These are phyloP conservation scores for Scaptomyza montana DNA, from an alignment of 1,140 invertebrate species.

Conservation along the genomic window DNA sequence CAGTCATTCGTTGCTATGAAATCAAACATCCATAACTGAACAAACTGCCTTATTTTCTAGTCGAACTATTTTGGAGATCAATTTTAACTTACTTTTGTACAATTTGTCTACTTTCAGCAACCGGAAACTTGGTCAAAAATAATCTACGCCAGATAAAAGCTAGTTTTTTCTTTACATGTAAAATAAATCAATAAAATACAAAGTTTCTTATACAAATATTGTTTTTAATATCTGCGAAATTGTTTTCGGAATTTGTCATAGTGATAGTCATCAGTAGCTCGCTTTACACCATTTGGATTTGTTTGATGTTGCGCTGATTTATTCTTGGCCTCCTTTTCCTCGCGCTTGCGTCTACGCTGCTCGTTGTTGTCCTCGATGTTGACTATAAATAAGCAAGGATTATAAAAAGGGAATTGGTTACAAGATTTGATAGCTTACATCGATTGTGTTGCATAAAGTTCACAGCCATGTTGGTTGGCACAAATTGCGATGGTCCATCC, in stretches of 20 bases:
- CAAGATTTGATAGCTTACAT: slow-evolving; percentile 86
- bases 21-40: slow-evolving; percentile 68
- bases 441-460: slow-evolving; percentile 98
- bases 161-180: not conserved
- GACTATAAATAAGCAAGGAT: slow-evolving; percentile 86
- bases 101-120: slow-evolving; percentile 28
- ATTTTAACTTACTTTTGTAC: slow-evolving; percentile 23
- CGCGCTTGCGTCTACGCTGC: slow-evolving; percentile 85
- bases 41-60: not conserved
- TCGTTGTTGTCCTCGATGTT: slow-evolving; percentile 89
- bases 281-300: slow-evolving; percentile 85
- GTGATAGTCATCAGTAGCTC: slow-evolving; percentile 98
- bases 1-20: slow-evolving; percentile 81
- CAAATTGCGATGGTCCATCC: slow-evolving; percentile 97
- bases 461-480: slow-evolving; percentile 98
- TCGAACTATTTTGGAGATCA: not conserved
- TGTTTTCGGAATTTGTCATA: slow-evolving; percentile 99
- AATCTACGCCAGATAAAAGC: not conserved
- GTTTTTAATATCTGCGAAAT: slow-evolving; percentile 92
- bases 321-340: slow-evolving; percentile 84
- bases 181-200: not conserved
- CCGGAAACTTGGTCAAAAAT: not conserved
- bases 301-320: slow-evolving; percentile 63
- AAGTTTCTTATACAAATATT: slow-evolving; percentile 6
- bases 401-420: not conserved